Base-by-base conservation (phyloP, 2,113 vertebrate genomes). In the Aptenodytes forsteri region DNA sequence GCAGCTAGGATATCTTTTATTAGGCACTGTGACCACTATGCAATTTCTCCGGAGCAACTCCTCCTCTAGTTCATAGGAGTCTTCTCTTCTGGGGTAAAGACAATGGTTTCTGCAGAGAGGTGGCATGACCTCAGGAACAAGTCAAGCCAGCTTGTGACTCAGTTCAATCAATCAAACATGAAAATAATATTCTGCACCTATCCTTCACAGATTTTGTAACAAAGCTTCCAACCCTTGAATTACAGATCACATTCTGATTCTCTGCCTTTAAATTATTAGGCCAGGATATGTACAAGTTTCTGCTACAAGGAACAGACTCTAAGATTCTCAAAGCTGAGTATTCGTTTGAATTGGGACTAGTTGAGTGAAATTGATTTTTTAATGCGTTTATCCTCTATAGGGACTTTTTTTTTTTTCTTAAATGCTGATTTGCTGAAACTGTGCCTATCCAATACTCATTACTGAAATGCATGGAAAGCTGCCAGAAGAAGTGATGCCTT, bases 381-480 rank as follows among this genome's bases (percentile, higher is more conserved):
- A 91, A 97, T 87, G 81, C 1, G 5, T 89, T 95, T 97, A 96
- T 95, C 95, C 93, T 93, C 94, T 65, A 32, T 14, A 70, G 96
- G 55, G 81, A 44, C 42, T 61, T 78, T 40, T 66, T 87, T 78
- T 70, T 62, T 70, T 34, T 38, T 6, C 73, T 89, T 77, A 91
- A 97, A 96, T 62, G 96, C 84, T 95, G 95, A 95, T 97, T 95
- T 91, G 89, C 88, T 97, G 95, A 96, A 97, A 66, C 82, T 62
- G 66, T 93, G 94, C 89, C 93, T 87, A 93, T 97, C 95, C 95
- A 96, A 94, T 93, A 90, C 71, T 97, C 93, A 97, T 94, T 96
- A 97, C 91, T 70, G 87, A 85, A 96, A 88, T 47, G 91, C 85
- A 70, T 97, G 94, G 97, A 96, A 91, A 91, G 89, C 94, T 97